A percentile compares a stretch with the other conserved stretches of the same genome.
These are phyloP conservation scores for Sus scrofa DNA, from an alignment of 2,113 vertebrate species.

Conservation along the genomic window DNA sequence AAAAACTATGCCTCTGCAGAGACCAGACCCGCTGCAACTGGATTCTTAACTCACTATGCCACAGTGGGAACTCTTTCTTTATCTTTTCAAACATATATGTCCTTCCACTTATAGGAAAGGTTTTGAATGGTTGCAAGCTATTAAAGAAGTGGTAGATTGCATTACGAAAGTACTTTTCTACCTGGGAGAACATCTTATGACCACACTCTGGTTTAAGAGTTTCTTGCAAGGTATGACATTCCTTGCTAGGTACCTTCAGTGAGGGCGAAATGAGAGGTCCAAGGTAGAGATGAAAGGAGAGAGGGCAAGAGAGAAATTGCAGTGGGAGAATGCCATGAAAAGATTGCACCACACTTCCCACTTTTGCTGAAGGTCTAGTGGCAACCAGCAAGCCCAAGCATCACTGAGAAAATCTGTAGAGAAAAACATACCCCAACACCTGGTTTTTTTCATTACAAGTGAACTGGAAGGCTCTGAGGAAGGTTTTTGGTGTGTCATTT, in stretches of 20 bases:
- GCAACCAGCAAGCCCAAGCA: background rate
- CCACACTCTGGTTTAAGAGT: background rate
- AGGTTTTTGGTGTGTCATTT: background rate
- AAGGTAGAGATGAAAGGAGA: too few relatives aligned
- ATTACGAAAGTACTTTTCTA: too few relatives aligned
- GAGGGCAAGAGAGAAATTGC: too few relatives aligned
- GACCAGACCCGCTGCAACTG: too few relatives aligned
- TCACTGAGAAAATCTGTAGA: background rate
- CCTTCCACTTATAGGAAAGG: too few relatives aligned
- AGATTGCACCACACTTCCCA: background rate
- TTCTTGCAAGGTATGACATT: accelerated
- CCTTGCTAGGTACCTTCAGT: background rate
- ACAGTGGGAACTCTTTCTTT: too few relatives aligned
- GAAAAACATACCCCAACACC: background rate
- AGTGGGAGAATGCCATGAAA: background rate
- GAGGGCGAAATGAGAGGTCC: background rate
- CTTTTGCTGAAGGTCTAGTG: background rate
- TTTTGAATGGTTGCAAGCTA: too few relatives aligned
- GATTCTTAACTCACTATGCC: too few relatives aligned
- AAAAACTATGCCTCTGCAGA: too few relatives aligned
- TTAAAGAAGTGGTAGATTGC: too few relatives aligned
- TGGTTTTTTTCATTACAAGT: background rate
- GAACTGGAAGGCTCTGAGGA: background rate
- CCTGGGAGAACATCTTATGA: too few relatives aligned
- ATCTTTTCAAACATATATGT: too few relatives aligned